Base-by-base conservation (phyloP, 1,140 invertebrate species). In the Pseudomyrmex sp. region DNA sequence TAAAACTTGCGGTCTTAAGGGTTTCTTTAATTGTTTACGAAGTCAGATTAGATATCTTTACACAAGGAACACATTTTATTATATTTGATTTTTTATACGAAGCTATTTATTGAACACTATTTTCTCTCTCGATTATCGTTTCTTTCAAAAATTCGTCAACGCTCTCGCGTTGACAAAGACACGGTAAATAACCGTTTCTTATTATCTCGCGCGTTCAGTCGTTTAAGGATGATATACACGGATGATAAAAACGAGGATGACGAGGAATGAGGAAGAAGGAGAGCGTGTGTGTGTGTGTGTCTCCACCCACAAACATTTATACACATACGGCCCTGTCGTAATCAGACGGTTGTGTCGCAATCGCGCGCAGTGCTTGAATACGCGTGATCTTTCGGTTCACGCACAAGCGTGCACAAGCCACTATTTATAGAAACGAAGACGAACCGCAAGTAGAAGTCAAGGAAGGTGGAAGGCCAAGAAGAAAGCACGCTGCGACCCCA, bases 381-480 rank as follows among this genome's bases (percentile, higher is more conserved):
- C 76, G 83, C 61, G 77, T 65, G 76, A 35, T 80, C 84, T 69
- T 70, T 69, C 63, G 70, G 35, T 63, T 73, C 69, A 85, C 76
- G 76, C 66, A 76, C 54, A 76, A 86, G 85, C 26, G 58, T 23
- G 70, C 65, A 61, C 56, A n/a, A 59, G 76, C 66, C 23, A 48
- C 80, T 87, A 84, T 88, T 87, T 80, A 88, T 87, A 87, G 72
- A 13, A 15, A 35, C 58, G 61, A 87, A 84, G 69, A 69, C 54
- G 79, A 79, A 83, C 20, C 12, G 46, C 44, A 73, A 77, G 73
- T 56, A 66, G 79, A 72, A 83, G 77, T 83, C 58, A 79, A 87
- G 73, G 85, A 86, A 79, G 82, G 87, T 84, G 79, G 84, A 86
- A 89, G 88, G 84, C 82, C 87, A 74, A 48, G 87, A 89, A 85